Evolutionary conservation across 2,888 invertebrate genomes (phyloP), one percentile per base, ranked within the genome.

Genomic region (Xiphydria camelus): DNA sequence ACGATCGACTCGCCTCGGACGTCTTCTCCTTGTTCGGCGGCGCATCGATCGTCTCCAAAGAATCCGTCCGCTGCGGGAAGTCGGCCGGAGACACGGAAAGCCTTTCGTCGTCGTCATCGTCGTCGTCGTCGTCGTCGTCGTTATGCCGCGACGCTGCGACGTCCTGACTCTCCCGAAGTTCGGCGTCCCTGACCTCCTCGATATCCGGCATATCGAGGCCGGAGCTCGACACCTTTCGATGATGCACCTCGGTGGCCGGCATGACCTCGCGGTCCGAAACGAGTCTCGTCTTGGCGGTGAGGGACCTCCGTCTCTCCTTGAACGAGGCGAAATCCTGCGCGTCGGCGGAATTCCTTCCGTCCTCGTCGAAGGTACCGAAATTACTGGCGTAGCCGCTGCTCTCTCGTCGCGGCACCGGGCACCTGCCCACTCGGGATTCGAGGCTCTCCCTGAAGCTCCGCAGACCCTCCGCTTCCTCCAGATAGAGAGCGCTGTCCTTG

Each of bases 351-450:
- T 53, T 59, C 25, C 66, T 58, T 15, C 66, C 49, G 21, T 70
- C 70, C 33, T 71, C 71, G 57, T 71, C 71, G 43, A 71, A 68
- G 2, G 71, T 71, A 2, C 65, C 64, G 17, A 68, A 45, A 14
- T 59, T 69, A 41, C 70, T 71, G 14, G 59, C 66, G 51, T 71
- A 70, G 2, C 71, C 71, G 41, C 71, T 69, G 41, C 71, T 71
- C 47, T 68, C 70, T 17, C 71, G 61, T 25, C 71, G 53, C 0
- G 68, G 58, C 29, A 57, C 50, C 14, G 51, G 32, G n/a, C 57
- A 45, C 26, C 12, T 20, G 17, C 6, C 15, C 9, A 29, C 36
- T 53, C 1, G 54, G 41, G 3, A 12, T 18, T 22, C 26, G 1
- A 53, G 17, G 14, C 49, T 50, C 4, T 64, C 59, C 4, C 54